Evolutionary conservation across 1,140 invertebrate species (phyloP), one percentile per base, ranked within the genome.

Genomic region (Solenopsis fugax): DNA sequence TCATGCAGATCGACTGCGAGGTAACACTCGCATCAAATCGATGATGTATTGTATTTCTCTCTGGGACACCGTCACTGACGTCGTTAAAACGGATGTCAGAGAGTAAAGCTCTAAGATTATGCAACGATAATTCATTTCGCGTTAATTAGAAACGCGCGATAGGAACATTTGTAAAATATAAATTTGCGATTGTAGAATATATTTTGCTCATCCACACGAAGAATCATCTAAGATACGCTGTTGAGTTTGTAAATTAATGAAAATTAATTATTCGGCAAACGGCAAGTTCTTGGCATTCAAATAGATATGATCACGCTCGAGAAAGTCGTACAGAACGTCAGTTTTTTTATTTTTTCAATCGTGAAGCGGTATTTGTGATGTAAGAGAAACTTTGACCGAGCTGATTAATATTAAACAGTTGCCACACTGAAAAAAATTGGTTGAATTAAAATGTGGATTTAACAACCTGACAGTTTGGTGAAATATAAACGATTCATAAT

Each of bases 51-150:
- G 48, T n/a, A 34, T 73, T 73, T 48, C 24, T 82, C 45, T 56
- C n/a, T 73, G 58, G 18, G 2, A 9, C 24, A 21, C 0, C 34
- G 6, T 45, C 16, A 7, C 45, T 69, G 48, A 24, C 21, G 24
- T 7, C 29, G 29, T 41, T 29, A 3, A 69, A 50, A 50, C 24
- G 13, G 16, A 10, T 24, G 54, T 82, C 60, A 10, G 2, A 34
- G 4, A 34, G 2, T 24, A 73, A 73, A 54, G 24, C 7, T 71
- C n/a, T 29, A 81, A 71, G 29, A 50, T 82, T 45, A 48, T 56
- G 10, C 64, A 58, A 80, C 24, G 72, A 76, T 52, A 21, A 84
- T 75, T 60, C n/a, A 41, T 73, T 60, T 60, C 2, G 18, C n/a
- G 34, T 69, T 54, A 21, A 45, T 82, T 56, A 1, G 48, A 80